These are phyloP conservation scores for Heliconius himera DNA, from an alignment of 1,140 invertebrate genomes.

Conservation along the genomic window DNA sequence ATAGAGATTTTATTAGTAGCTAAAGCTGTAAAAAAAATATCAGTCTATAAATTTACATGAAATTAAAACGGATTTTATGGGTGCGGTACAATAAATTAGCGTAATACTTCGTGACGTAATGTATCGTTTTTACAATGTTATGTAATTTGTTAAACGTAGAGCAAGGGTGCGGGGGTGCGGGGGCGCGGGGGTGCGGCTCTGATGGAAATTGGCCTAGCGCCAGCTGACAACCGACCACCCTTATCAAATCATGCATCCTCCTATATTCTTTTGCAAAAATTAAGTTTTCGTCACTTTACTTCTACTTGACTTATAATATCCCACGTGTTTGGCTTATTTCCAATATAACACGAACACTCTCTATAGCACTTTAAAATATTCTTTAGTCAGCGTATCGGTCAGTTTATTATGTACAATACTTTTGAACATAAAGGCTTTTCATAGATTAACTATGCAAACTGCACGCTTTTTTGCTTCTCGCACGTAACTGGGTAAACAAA, in stretches of 20 bases:
- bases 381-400: not conserved
- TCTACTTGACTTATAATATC: slow-evolving; percentile 29
- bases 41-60: not conserved
- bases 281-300: slow-evolving; percentile 45
- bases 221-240: slow-evolving; percentile 56
- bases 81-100: slow-evolving; percentile 23
- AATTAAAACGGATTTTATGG: not conserved
- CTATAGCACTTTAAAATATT: not conserved
- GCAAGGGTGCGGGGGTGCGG: too few relatives aligned
- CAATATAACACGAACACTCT: slow-evolving; percentile 28
- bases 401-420: not conserved
- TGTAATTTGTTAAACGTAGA: slow-evolving; percentile 50
- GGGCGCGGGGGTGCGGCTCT: slow-evolving; percentile 33
- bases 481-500: too few relatives aligned
- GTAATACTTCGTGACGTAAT: slow-evolving; percentile 39
- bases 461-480: not conserved
- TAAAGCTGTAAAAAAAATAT: not conserved
- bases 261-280: slow-evolving; percentile 50
- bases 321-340: slow-evolving; percentile 43
- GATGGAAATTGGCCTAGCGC: slow-evolving; percentile 52
- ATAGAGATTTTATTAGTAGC: too few relatives aligned
- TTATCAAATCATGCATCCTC: slow-evolving; percentile 60
- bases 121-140: slow-evolving; percentile 45
- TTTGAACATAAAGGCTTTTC: not conserved
- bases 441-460: not conserved